Conservation (phyloP, 30 jellyfish, hydroid and myxozoan species). For the Aurelia aurita complex sp. Pacific region DNA sequence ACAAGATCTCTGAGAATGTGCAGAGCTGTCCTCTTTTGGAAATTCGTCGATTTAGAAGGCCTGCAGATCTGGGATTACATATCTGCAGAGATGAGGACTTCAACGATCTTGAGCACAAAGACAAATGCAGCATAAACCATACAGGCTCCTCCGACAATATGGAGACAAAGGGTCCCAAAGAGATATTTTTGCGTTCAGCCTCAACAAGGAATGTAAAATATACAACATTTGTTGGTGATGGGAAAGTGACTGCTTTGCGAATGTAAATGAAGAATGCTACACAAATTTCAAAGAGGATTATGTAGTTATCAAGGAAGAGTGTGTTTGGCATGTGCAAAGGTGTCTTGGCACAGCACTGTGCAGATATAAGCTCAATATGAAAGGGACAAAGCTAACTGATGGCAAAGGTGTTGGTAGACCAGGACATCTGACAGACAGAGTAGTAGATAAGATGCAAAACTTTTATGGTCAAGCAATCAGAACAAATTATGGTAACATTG, state of each 20-base stretch:
- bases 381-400: conserved; percentile 28
- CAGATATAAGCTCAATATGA: neutral
- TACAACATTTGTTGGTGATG: conserved; percentile 54
- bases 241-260: conserved; percentile 38
- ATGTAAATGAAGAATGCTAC: neutral
- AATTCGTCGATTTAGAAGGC: too few relatives aligned
- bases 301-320: conserved; percentile 27
- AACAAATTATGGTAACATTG: neutral
- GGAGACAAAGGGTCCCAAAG: conserved; percentile 7
- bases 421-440: conserved; percentile 45
- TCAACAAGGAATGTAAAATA: conserved; percentile 19
- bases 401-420: conserved; percentile 48
- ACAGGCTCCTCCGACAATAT: too few relatives aligned
- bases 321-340: conserved; percentile 56
- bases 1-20: too few relatives aligned
- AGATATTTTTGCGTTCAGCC: conserved; percentile 35
- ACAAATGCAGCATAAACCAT: too few relatives aligned
- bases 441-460: conserved; percentile 40
- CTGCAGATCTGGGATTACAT: neutral
- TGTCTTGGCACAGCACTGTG: conserved; percentile 34
- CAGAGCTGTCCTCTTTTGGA: too few relatives aligned
- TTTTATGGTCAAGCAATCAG: conserved; percentile 1
- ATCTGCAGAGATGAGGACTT: neutral
- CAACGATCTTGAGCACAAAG: too few relatives aligned
- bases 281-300: neutral